Evolutionary conservation across 2,113 vertebrate species (phyloP).

Genomic region (Labeo rohita): DNA sequence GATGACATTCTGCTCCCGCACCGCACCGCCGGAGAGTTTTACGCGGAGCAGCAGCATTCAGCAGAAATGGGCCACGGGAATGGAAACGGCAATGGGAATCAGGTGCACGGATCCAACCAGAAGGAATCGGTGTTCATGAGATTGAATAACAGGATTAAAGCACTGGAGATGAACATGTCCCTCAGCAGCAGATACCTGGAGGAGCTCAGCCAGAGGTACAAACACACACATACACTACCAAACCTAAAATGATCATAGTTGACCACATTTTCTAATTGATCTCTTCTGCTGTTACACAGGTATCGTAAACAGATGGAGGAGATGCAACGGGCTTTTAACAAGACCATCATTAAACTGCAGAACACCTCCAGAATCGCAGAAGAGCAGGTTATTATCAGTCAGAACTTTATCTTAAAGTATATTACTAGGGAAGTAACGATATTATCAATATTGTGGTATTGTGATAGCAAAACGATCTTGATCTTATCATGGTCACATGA

Average conservation of each 20-base stretch:
- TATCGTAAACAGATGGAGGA: constrained; percentile 99
- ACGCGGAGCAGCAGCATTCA: constrained; percentile 92
- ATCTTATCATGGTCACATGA: too few species aligned
- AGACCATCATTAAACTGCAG: constrained; percentile 98
- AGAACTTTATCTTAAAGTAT: too few species aligned
- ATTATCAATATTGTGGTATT: too few species aligned
- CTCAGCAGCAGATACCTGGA: constrained; percentile 96
- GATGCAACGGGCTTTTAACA: constrained; percentile 99
- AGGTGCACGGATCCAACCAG: constrained; percentile 93
- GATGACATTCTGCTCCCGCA: constrained; percentile 85
- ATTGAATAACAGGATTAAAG: constrained; percentile 97
- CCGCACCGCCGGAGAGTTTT: constrained; percentile 93
- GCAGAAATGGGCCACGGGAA: constrained; percentile 85
- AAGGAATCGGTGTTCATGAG: constrained; percentile 99
- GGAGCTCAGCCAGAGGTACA: constrained; percentile 96
- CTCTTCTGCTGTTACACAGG: constrained; percentile 68
- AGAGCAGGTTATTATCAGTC: constrained; percentile 84
- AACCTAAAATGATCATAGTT: not conserved
- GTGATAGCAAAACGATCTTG: too few species aligned
- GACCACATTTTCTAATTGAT: not conserved
- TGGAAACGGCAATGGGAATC: constrained; percentile 84
- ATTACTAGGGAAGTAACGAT: too few species aligned
- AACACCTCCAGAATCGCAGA: constrained; percentile 97
- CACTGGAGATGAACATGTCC: constrained; percentile 98
- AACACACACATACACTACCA: not conserved